Conservation (phyloP, 2,113 vertebrate genomes). For the Chinchilla lanigera region DNA sequence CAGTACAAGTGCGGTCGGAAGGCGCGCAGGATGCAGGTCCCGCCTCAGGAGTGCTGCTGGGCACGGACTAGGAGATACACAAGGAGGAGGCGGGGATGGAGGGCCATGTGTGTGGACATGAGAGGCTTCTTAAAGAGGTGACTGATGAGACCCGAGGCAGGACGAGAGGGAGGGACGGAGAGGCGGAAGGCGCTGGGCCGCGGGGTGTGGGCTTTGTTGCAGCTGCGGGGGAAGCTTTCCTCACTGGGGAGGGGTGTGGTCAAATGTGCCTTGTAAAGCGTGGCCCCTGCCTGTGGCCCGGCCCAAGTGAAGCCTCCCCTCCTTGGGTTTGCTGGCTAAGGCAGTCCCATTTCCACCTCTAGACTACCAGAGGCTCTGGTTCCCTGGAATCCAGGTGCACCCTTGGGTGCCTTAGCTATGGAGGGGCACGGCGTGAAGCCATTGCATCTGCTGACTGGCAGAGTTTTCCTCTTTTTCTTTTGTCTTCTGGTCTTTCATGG, state of each 20-base stretch:
- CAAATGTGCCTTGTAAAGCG: too few relatives aligned
- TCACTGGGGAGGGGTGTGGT: not conserved
- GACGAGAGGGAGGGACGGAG: too few relatives aligned
- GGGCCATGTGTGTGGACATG: not conserved
- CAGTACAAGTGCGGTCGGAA: not conserved
- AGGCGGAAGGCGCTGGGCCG: too few relatives aligned
- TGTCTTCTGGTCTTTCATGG: not conserved
- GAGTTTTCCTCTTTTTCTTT: not conserved
- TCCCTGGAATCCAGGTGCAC: not conserved
- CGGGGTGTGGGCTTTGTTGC: too few relatives aligned
- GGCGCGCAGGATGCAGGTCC: not conserved
- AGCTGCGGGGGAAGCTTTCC: not conserved
- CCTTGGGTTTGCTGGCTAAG: not conserved
- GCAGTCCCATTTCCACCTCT: constrained; percentile 19
- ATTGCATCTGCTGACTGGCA: not conserved
- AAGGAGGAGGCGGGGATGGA: not conserved
- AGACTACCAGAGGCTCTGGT: not conserved
- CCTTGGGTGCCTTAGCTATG: not conserved
- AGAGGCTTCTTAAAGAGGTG: not conserved
- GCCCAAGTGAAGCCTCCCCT: not conserved
- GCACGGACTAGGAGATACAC: not conserved
- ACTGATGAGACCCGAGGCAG: not conserved
- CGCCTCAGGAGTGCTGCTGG: not conserved
- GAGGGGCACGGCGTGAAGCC: not conserved
- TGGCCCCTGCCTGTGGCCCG: not conserved